These are phyloP conservation scores for Phataginus tricuspis DNA, from an alignment of 2,797 vertebrate genomes.

Conservation along the genomic window DNA sequence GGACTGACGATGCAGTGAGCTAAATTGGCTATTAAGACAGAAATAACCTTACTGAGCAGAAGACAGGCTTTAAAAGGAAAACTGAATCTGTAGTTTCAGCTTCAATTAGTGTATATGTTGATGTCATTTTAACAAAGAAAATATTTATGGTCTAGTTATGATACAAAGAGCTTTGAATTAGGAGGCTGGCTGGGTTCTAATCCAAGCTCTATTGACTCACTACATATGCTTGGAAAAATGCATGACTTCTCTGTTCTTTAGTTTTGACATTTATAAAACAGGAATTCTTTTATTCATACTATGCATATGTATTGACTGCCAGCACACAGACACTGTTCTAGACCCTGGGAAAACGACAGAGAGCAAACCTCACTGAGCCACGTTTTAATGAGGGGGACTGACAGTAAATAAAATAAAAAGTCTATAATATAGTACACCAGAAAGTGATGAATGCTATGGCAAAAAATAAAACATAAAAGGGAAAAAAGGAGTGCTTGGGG, in stretches of 20 bases:
- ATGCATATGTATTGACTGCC: not conserved
- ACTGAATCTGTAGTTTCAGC: not conserved
- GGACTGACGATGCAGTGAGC: not conserved
- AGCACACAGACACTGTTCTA: not conserved
- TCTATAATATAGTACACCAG: not conserved
- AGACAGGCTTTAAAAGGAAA: constrained; percentile 1
- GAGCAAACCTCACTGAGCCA: not conserved
- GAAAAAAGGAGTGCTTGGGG: not conserved
- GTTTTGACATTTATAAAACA: not conserved
- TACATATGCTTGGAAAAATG: not conserved
- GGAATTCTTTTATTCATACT: not conserved
- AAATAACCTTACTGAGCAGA: not conserved
- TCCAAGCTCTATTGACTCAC: not conserved
- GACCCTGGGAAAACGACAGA: not conserved
- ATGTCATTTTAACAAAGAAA: not conserved
- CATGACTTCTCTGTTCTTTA: not conserved
- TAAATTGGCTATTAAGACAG: not conserved
- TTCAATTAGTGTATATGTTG: not conserved
- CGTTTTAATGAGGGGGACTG: not conserved
- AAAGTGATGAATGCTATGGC: not conserved
- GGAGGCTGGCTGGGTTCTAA: not conserved
- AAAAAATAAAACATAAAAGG: not conserved
- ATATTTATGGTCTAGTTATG: not conserved
- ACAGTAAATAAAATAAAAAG: not conserved
- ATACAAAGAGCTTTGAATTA: not conserved